phyloP scores from a whole-genome alignment of 2,113 vertebrate genomes.

The Columba janthina region DNA sequence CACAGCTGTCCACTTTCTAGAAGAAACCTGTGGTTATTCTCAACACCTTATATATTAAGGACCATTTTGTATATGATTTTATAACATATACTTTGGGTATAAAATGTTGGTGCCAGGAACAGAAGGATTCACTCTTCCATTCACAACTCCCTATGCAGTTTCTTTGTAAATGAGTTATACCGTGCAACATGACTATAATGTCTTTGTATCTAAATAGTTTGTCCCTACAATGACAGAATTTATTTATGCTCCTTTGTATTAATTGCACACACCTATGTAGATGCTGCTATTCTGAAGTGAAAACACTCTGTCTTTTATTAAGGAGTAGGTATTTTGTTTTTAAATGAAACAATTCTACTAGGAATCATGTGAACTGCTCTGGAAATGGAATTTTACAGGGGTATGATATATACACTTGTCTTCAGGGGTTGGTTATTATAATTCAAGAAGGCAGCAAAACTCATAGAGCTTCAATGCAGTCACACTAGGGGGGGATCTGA shows the following conservation, averaged over 20 bases:
- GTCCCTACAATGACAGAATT: background rate
- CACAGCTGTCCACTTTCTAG: background rate
- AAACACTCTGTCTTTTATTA: background rate
- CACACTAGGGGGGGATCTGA: background rate
- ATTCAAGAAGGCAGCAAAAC: background rate
- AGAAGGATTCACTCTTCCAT: background rate
- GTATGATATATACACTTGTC: background rate
- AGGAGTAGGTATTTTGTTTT: background rate
- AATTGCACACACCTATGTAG: background rate
- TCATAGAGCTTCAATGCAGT: background rate
- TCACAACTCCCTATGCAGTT: background rate
- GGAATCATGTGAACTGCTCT: background rate
- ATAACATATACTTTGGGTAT: background rate
- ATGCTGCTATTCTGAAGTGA: background rate
- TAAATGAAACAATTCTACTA: background rate
- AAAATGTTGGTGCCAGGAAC: background rate
- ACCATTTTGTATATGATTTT: background rate
- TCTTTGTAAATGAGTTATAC: background rate
- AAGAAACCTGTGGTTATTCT: background rate
- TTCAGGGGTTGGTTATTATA: background rate
- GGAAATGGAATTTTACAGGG: background rate
- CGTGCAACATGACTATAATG: background rate
- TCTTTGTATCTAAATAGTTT: background rate
- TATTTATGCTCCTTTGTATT: background rate
- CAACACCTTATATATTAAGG: slow-evolving; percentile 2